phyloP scores from a whole-genome alignment of 2,113 vertebrate genomes.

The Calypte anna region DNA sequence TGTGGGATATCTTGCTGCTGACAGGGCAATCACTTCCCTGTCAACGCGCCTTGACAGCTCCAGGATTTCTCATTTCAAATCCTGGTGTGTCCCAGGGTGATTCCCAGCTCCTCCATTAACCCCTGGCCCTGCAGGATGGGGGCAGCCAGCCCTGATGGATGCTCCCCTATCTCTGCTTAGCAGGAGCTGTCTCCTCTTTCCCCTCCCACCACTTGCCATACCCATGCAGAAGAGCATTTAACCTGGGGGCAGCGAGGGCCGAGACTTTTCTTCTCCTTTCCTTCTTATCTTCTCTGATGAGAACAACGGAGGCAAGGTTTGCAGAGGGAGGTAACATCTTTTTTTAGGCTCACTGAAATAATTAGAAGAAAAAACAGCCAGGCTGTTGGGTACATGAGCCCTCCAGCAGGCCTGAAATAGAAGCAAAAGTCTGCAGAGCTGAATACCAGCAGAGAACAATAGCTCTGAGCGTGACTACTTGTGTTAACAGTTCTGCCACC shows the following conservation, averaged over 20 bases:
- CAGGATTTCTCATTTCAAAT: constrained; percentile 18
- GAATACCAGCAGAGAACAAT: constrained; percentile 60
- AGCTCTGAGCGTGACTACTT: constrained; percentile 1
- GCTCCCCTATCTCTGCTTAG: not conserved
- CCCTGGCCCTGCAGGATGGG: not conserved
- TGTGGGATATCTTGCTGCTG: constrained; percentile 7
- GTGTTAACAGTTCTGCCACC: constrained; percentile 39
- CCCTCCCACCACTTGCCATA: not conserved
- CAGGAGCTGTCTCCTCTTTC: not conserved
- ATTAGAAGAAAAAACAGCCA: constrained; percentile 58
- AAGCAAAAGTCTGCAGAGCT: constrained; percentile 59
- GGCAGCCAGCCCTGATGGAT: not conserved
- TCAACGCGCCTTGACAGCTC: not conserved
- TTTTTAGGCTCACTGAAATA: constrained; percentile 66
- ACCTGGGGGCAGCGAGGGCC: not conserved
- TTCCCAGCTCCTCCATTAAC: constrained; percentile 30
- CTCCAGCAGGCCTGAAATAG: constrained; percentile 63
- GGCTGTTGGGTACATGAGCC: constrained; percentile 51
- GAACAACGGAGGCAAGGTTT: constrained; percentile 54
- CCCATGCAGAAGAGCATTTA: not conserved
- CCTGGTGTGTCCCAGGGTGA: not conserved
- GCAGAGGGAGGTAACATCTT: constrained; percentile 57
- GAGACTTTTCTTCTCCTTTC: not conserved
- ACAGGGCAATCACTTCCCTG: not conserved
- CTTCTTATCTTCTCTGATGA: not conserved